Conservation (phyloP, 2,888 invertebrate species). For the Liposcelis brunnea region DNA sequence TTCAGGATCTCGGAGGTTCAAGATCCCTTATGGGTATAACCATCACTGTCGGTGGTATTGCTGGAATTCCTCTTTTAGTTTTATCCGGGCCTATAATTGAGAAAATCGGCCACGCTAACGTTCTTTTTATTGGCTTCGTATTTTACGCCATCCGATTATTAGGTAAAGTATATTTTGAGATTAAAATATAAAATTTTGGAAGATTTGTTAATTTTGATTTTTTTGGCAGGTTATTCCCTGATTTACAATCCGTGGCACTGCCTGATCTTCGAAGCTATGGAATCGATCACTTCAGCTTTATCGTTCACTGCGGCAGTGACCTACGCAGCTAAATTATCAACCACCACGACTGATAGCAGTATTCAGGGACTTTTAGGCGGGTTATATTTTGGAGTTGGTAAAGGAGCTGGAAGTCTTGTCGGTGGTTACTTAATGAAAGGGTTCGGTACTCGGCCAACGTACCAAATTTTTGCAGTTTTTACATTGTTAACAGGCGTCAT, state of each 20-base stretch:
- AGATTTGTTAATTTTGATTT: no score
- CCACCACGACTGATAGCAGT: conserved; percentile 54
- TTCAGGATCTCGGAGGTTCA: conserved; percentile 58
- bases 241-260: conserved; percentile 62
- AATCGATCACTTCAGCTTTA: conserved; percentile 55
- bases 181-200: no score
- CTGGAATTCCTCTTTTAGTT: conserved; percentile 56
- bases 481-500: conserved; percentile 44
- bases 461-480: conserved; percentile 47
- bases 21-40: conserved; percentile 64
- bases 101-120: conserved; percentile 56
- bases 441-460: conserved; percentile 52
- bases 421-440: conserved; percentile 59
- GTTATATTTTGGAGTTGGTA: conserved; percentile 62
- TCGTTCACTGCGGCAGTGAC: conserved; percentile 63
- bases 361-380: conserved; percentile 63
- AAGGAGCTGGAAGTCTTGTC: conserved; percentile 54
- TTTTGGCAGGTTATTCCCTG: conserved; percentile 55
- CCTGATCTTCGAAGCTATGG: conserved; percentile 57
- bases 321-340: conserved; percentile 55
- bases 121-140: conserved; percentile 56
- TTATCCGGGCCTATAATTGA: conserved; percentile 60
- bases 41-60: conserved; percentile 57
- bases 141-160: conserved; percentile 55
- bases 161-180: no score